A percentile compares a stretch with the other conserved stretches of the same genome.
Evolutionary conservation across 2,113 vertebrate genomes (phyloP).

Genomic region (Chloebia gouldiae): DNA sequence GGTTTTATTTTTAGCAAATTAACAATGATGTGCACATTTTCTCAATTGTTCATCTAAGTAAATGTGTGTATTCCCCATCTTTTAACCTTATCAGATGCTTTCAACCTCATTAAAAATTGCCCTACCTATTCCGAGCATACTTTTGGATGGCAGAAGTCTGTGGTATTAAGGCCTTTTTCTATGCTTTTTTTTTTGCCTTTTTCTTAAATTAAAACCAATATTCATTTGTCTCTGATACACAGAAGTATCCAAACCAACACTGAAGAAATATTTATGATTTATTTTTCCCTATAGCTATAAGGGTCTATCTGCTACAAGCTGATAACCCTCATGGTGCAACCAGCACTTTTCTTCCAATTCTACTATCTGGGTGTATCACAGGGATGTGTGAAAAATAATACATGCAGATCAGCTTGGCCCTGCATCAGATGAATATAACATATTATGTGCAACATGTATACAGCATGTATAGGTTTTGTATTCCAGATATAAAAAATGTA

Average conservation of each 20-base stretch:
- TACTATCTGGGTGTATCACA: neutral
- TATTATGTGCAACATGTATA: neutral
- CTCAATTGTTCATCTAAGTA: neutral
- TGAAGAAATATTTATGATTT: neutral
- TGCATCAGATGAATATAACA: neutral
- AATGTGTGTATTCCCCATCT: neutral
- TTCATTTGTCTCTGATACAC: neutral
- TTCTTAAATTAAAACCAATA: neutral
- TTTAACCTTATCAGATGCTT: neutral
- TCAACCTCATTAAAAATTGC: neutral
- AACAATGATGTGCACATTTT: neutral
- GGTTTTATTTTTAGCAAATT: neutral
- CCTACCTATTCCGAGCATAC: neutral
- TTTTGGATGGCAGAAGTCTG: neutral
- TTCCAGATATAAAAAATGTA: neutral
- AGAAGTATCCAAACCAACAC: neutral
- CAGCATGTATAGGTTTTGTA: neutral
- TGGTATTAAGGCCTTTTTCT: neutral
- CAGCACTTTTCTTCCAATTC: neutral
- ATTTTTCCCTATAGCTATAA: neutral
- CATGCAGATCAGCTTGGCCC: neutral
- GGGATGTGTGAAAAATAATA: neutral
- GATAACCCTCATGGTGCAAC: neutral
- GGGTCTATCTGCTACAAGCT: neutral
- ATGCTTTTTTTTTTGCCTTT: neutral